These are phyloP conservation scores for Sylvicapra grimmia DNA, from an alignment of 2,113 vertebrate genomes.

Conservation along the genomic window DNA sequence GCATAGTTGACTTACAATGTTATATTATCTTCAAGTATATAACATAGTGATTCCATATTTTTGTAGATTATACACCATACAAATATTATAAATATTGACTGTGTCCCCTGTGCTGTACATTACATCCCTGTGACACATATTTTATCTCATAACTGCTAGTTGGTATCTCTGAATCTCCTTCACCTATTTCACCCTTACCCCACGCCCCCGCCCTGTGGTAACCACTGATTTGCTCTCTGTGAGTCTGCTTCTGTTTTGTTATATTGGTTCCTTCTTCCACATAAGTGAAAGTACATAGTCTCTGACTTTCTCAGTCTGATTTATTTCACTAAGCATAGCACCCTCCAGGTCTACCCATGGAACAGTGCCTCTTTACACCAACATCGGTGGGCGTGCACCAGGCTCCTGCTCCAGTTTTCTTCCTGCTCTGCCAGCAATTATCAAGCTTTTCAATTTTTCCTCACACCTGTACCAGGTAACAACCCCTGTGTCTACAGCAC, in stretches of 20 bases:
- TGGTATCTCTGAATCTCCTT: neutral
- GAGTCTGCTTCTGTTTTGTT: neutral
- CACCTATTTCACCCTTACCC: neutral
- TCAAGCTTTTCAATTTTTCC: neutral
- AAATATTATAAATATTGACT: neutral
- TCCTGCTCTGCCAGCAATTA: neutral
- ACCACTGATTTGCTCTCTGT: neutral
- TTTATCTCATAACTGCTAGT: neutral
- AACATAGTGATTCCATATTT: neutral
- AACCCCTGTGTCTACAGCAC: neutral
- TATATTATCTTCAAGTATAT: neutral
- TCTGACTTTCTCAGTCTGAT: neutral
- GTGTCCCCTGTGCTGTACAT: neutral
- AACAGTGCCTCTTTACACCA: neutral
- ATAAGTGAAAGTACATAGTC: neutral
- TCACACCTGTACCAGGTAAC: neutral
- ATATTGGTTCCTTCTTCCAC: neutral
- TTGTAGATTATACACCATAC: neutral
- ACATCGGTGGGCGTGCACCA: accelerated
- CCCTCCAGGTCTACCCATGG: neutral
- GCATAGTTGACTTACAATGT: neutral
- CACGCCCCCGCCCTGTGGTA: accelerated
- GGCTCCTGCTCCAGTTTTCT: neutral
- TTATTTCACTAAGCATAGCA: neutral
- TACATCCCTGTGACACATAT: neutral